Evolutionary conservation across 2,113 vertebrate genomes (phyloP).

Genomic region (Poeciliopsis turrubarensis): DNA sequence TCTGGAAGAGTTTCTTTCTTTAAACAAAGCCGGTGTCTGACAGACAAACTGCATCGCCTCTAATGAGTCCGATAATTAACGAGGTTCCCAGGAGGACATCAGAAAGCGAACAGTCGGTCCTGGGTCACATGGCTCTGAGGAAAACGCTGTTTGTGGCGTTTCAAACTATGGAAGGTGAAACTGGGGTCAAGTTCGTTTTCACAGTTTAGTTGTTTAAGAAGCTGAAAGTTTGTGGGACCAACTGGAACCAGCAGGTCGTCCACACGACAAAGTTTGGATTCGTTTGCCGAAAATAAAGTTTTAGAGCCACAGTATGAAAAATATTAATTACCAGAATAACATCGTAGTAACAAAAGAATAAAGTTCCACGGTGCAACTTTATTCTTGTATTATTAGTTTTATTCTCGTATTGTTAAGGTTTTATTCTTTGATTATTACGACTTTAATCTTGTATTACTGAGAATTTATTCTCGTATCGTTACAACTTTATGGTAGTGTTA

Average conservation of each 20-base stretch:
- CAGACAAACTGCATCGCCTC: constrained; percentile 25
- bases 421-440: no score
- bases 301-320: no score
- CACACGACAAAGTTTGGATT: constrained; percentile 6
- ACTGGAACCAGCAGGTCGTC: not conserved
- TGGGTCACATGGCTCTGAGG: constrained; percentile 44
- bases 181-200: constrained; percentile 4
- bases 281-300: not conserved
- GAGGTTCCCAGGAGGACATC: constrained; percentile 51
- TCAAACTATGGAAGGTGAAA: constrained; percentile 23
- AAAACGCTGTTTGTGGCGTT: constrained; percentile 24
- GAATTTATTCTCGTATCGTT: no score
- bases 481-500: no score
- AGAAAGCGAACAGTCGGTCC: not conserved
- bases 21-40: constrained; percentile 25
- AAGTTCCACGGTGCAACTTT: no score
- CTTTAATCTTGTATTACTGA: no score
- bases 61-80: constrained; percentile 64
- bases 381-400: no score
- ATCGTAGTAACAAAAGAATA: no score
- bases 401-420: no score
- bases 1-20: not conserved
- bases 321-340: no score
- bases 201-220: not conserved
- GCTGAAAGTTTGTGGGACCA: not conserved